Evolutionary conservation across 2,113 vertebrate species (phyloP), one percentile per base, ranked within the genome.

Genomic region (Henicopernis longicauda): DNA sequence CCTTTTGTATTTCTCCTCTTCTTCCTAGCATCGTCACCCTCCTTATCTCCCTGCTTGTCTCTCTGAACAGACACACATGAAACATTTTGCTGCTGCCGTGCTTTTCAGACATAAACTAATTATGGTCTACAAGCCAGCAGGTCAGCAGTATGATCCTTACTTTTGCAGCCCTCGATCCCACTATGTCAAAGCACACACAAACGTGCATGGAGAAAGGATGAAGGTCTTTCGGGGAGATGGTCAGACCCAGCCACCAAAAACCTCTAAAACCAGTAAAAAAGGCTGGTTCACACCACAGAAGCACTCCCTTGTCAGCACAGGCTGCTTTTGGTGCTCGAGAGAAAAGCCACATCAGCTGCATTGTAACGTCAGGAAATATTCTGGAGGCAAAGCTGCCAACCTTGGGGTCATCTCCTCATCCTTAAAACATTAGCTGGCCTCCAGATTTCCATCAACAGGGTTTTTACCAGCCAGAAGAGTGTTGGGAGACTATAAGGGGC

Each of bases 201-300:
- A 34, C 0, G 4, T 10, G 8, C 9, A 18, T 3, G 8, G 29
- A 84, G 31, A 25, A 84, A 50, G 11, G 58, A 21, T 8, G 3
- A 59, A 79, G 13, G 7, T 19, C 40, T 85, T 87, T 36, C 2
- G 1, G 40, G 54, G 20, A 85, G 7, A 9, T 25, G 57, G 47
- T 58, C 82, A 82, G 71, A 42, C 14, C n/a, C 38, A 70, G 42
- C 6, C 45, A 93, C 32, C 50, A 63, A 73, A 83, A 82, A 19
- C 36, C 54, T 62, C 20, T 50, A 65, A 92, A 86, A 71, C 5
- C 38, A n/a, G 25, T 67, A 32, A 67, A 74, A 88, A 85, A 38
- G 32, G 3, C n/a, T 40, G 16, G 31, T 80, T 83, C 47, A 18
- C 26, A 55, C 11, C n/a, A 32, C 0, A 45, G 55, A 52, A 91